phyloP scores from a whole-genome alignment of 2,888 invertebrate species.

The Leptinotarsa tumamoca region DNA sequence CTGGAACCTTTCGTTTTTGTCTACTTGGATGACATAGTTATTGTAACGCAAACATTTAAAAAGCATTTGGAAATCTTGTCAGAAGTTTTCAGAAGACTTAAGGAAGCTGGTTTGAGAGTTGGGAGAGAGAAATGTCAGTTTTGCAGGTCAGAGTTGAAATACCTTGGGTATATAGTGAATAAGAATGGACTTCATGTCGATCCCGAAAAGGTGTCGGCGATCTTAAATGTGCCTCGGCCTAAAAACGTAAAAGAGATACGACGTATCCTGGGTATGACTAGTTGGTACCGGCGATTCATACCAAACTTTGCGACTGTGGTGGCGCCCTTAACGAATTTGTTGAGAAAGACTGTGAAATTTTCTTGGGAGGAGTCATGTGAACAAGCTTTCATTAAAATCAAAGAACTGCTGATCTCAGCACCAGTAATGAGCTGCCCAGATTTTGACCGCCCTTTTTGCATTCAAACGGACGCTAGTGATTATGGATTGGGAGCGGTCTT shows the following conservation, averaged over 20 bases:
- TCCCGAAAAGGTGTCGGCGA: constrained; percentile 43
- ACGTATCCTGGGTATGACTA: background rate
- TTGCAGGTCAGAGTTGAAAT: constrained; percentile 41
- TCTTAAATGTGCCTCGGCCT: constrained; percentile 28
- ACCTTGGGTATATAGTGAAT: constrained; percentile 46
- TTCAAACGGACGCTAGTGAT: constrained; percentile 33
- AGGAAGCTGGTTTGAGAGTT: constrained; percentile 46
- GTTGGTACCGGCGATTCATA: constrained; percentile 27
- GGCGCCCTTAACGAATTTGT: constrained; percentile 9
- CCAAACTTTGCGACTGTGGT: constrained; percentile 17
- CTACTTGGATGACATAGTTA: constrained; percentile 31
- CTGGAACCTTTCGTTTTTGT: constrained; percentile 9
- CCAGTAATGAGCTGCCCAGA: constrained; percentile 27
- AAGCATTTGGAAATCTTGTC: constrained; percentile 45
- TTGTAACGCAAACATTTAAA: constrained; percentile 41
- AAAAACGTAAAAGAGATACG: constrained; percentile 21
- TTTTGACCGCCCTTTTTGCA: constrained; percentile 28
- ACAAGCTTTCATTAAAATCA: background rate
- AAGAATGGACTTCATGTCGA: constrained; percentile 37
- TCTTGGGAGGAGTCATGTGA: constrained; percentile 3
- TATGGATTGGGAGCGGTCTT: constrained; percentile 34
- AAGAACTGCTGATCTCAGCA: constrained; percentile 9
- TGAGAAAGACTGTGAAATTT: background rate
- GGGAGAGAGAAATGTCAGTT: constrained; percentile 42
- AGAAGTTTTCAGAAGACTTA: constrained; percentile 48